Conservation (phyloP, 2,797 vertebrate genomes). For the Cyclura pinguis region DNA sequence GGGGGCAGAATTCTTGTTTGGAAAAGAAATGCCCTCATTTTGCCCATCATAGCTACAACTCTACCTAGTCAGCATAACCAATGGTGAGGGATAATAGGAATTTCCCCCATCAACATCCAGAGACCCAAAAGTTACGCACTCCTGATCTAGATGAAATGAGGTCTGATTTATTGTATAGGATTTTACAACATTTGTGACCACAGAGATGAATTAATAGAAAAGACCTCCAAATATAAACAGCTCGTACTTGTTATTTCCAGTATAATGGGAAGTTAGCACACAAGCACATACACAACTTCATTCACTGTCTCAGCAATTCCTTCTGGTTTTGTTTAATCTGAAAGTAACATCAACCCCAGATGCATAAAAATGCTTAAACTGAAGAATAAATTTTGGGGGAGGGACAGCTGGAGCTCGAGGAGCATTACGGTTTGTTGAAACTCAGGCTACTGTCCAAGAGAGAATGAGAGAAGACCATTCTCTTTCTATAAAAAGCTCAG, state of each 20-base stretch:
- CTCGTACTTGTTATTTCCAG: background rate
- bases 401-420: slow-evolving; percentile 49
- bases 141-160: background rate
- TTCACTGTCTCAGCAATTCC: slow-evolving; percentile 40
- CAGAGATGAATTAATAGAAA: background rate
- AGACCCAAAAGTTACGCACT: background rate
- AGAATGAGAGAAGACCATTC: slow-evolving; percentile 60
- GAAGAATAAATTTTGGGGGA: slow-evolving; percentile 41
- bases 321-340: slow-evolving; percentile 62
- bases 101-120: background rate
- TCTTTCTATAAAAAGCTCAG: slow-evolving; percentile 67
- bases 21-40: too few relatives aligned
- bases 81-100: background rate
- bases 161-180: background rate
- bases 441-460: slow-evolving; percentile 50
- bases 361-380: slow-evolving; percentile 54
- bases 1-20: too few relatives aligned
- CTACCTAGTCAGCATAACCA: background rate
- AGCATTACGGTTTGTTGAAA: slow-evolving; percentile 60
- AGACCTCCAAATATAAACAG: background rate
- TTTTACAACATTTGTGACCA: background rate
- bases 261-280: background rate
- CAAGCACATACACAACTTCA: background rate
- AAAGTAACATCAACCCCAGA: slow-evolving; percentile 44
- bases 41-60: too few relatives aligned